Base-by-base conservation (phyloP, 2,113 vertebrate species). In the Burhinus oedicnemus region DNA sequence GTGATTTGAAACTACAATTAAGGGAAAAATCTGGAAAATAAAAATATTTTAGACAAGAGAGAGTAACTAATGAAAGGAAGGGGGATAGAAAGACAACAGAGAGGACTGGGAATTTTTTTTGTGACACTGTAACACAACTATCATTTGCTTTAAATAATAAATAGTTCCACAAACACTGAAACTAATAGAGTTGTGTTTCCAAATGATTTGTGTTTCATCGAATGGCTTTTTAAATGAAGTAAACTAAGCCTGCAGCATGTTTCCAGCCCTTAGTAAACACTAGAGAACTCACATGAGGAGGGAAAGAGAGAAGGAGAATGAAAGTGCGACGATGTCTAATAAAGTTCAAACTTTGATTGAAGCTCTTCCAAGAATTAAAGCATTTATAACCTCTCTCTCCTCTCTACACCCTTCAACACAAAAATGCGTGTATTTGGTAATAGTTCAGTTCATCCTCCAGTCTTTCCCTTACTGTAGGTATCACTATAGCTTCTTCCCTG, bases 61-160 rank as follows among this genome's bases (percentile, higher is more conserved):
- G 6, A 44, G 38, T 69, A 74, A 88, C 66, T 26, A 45, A 66
- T 52, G 13, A 90, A 82, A 61, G 55, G 3, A 79, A 83, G 40
- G 76, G 4, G 8, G 16, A 36, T 45, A 61, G 8, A 83, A 82
- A 87, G 40, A 77, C 12, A 85, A 20, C 13, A 61, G 11, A 65
- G 38, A 68, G 10, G 12, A 38, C 45, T 57, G 23, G 30, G 38
- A 90, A 55, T 45, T 71, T 81, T 64, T 75, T 70, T 70, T 23
- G 34, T 81, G 80, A 66, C 7, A 30, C 11, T 62, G 42, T 78
- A 87, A 79, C 52, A 47, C 44, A 90, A 61, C 52, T 80, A 38
- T 85, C 11, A 34, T 65, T 95, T 90, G 34, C 40, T 96, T 94
- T 95, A 96, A 94, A 85, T 95, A 96, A 96, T 94, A 93, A 96